Percentiles rank a stretch among this genome's conserved stretches.
phyloP scores from a whole-genome alignment of 2,113 vertebrate species.

The Microtus richardsoni region DNA sequence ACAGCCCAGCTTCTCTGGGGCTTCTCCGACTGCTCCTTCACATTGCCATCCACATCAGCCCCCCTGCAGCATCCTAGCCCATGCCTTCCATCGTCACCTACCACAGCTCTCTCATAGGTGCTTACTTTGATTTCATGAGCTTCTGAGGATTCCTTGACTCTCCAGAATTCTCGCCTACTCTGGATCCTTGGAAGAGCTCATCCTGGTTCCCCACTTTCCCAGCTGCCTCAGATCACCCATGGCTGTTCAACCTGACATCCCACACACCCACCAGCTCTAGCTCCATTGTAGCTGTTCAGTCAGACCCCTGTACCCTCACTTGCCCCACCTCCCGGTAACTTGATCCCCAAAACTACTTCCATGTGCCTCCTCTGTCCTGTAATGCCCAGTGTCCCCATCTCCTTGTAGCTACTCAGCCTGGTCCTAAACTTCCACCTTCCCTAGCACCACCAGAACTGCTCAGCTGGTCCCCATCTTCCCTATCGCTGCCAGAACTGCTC shows the following conservation, averaged over 20 bases:
- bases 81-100: accelerated
- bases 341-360: not conserved
- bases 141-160: no score
- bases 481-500: no score
- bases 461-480: not conserved
- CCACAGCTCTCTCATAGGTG: not conserved
- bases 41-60: no score
- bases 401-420: not conserved
- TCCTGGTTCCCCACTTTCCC: not conserved
- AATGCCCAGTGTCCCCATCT: no score
- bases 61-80: not conserved
- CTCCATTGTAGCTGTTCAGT: not conserved
- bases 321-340: not conserved
- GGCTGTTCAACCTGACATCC: accelerated
- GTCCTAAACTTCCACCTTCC: not conserved
- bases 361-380: not conserved
- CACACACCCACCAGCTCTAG: accelerated
- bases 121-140: not conserved
- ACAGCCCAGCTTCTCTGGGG: not conserved
- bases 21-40: no score
- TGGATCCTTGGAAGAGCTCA: not conserved
- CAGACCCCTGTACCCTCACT: not conserved
- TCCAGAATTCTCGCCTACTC: not conserved
- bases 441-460: no score
- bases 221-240: not conserved